Base-by-base conservation (phyloP, 2,113 vertebrate genomes). In the human (Homo sapiens) region DNA sequence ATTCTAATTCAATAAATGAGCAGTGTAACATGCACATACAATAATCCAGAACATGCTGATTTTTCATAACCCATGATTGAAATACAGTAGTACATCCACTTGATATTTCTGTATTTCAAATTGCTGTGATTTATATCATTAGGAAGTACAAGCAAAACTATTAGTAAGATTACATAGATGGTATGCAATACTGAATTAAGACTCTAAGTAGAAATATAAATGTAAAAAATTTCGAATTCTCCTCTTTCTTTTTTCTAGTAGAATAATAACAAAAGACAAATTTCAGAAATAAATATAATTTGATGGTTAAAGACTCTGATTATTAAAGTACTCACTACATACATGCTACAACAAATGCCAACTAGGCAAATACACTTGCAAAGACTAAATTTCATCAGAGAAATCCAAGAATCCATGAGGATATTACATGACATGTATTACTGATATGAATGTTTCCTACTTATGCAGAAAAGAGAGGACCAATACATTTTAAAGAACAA, bases 281-380 rank as follows among this genome's bases (percentile, higher is more conserved):
- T 93, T 93, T 93, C 81, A 87, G n/a, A 84, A 95, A 90, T 38
- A 79, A 94, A 48, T 57, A 57, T 83, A 87, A 97, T 13, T 43
- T 87, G 45, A 93, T 93, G 76, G 17, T 27, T 40, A 61, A 76
- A 76, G 61, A 92, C 30, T 78, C 30, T 84, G 75, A 94, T 87
- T 48, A 87, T 70, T 91, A 73, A 35, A 89, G 38, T 66, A 52
- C 17, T 90, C 20, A 64, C 48, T 70, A 86, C n/a, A 76, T 27
- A 85, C 8, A 32, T 14, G 40, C 20, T 45, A 96, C 10, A 80
- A 50, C 82, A 73, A 92, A 94, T 38, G 57, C 30, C 80, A 87
- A 94, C 25, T 32, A 79, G 40, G 50, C 50, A 61, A 78, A 70
- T 76, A 76, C 12, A 32, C 61, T 64, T 64, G 27, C n/a, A 92